Conservation (phyloP, 2,797 vertebrate species). For the Hoplostethus mediterraneus region DNA sequence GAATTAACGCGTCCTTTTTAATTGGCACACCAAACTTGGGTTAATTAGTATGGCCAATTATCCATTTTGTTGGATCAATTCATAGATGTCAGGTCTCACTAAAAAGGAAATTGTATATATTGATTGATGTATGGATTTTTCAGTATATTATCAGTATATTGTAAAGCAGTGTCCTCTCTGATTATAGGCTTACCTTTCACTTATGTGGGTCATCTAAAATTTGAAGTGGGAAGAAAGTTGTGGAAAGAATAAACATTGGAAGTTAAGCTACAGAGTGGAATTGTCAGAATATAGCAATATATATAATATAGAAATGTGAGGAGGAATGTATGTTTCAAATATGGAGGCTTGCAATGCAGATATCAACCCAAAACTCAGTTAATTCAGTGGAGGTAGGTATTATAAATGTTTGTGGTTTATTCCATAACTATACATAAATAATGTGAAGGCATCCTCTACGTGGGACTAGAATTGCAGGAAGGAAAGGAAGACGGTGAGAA, state of each 20-base stretch:
- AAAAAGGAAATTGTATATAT: conserved; percentile 55
- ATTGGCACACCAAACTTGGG: conserved; percentile 6
- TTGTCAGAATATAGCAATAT: neutral
- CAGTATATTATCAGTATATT: neutral
- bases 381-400: no score
- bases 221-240: neutral
- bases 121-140: neutral
- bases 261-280: neutral
- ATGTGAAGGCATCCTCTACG: no score
- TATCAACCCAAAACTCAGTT: no score
- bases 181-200: neutral
- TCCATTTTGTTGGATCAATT: conserved; percentile 40
- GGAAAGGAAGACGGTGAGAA: no score
- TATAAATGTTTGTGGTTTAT: no score
- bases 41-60: conserved; percentile 4
- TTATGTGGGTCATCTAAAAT: neutral
- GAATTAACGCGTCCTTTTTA: conserved; percentile 86
- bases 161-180: neutral
- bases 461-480: no score
- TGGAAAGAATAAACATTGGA: neutral
- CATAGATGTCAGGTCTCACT: conserved; percentile 71
- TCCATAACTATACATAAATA: no score
- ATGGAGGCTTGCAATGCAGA: no score
- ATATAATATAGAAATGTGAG: neutral
- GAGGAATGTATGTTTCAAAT: no score